Evolutionary conservation across 2,888 invertebrate genomes (phyloP).

Genomic region (Eilema sororculum): DNA sequence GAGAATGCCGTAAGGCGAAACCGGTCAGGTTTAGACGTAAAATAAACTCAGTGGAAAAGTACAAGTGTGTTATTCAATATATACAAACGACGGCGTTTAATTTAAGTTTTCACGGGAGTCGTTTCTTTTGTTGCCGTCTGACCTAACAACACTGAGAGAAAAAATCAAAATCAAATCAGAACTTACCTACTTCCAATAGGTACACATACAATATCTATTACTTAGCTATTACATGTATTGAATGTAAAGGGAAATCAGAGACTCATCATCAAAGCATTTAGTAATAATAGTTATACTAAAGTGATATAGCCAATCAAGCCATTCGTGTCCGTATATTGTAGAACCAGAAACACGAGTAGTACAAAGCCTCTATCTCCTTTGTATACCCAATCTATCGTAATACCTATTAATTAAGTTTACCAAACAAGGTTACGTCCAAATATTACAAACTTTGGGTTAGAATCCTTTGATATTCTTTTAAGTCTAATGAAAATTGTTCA

Average conservation of each 20-base stretch:
- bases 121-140: too few relatives aligned
- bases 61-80: too few relatives aligned
- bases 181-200: neutral
- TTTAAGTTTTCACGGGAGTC: too few relatives aligned
- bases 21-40: too few relatives aligned
- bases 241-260: neutral
- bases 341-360: neutral
- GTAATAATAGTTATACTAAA: neutral
- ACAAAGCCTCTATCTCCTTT: neutral
- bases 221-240: neutral
- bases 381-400: constrained; percentile 3
- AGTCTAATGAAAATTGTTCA: constrained; percentile 12
- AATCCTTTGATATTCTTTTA: constrained; percentile 7
- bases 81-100: too few relatives aligned
- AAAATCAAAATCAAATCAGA: too few relatives aligned
- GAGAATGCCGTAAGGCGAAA: too few relatives aligned
- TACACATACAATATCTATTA: neutral
- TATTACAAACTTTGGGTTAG: neutral
- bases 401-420: constrained; percentile 6
- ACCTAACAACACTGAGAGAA: too few relatives aligned
- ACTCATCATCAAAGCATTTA: neutral
- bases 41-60: too few relatives aligned
- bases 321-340: neutral
- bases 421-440: neutral
- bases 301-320: neutral